phyloP scores from a whole-genome alignment of 2,797 vertebrate species.

The Liasis olivaceus region DNA sequence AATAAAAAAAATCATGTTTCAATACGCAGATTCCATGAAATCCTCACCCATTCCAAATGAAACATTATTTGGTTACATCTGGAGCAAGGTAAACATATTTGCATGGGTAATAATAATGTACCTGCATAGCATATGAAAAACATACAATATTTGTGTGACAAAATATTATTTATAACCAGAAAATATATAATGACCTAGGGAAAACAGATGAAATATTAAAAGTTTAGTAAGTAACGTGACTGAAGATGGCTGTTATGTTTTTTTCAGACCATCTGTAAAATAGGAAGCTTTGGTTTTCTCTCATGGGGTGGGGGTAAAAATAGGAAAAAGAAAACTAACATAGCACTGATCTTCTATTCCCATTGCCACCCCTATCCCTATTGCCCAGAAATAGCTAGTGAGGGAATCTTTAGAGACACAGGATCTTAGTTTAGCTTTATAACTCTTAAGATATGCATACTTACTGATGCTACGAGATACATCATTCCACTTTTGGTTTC shows the following conservation, averaged over 20 bases:
- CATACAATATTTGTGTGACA: not conserved
- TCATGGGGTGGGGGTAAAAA: conserved; percentile 31
- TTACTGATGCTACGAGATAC: not conserved
- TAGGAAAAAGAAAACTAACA: conserved; percentile 55
- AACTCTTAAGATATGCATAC: not conserved
- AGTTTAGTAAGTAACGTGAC: conserved; percentile 58
- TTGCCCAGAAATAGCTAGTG: conserved; percentile 44
- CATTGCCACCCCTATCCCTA: not conserved
- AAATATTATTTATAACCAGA: conserved; percentile 57
- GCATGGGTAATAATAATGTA: conserved; percentile 23
- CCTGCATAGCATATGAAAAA: conserved; percentile 28
- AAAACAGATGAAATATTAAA: conserved; percentile 59
- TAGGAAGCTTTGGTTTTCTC: conserved; percentile 37
- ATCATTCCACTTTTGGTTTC: not conserved
- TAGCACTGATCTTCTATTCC: conserved; percentile 59
- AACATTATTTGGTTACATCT: conserved; percentile 43
- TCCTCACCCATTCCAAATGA: not conserved
- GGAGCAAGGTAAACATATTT: conserved; percentile 34
- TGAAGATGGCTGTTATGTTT: conserved; percentile 50
- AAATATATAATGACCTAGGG: conserved; percentile 57
- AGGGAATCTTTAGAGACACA: not conserved
- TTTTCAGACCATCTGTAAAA: conserved; percentile 36
- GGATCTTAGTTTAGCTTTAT: not conserved
- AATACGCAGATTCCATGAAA: too few species aligned
- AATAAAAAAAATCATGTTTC: too few species aligned